Base-by-base conservation (phyloP, 2,888 invertebrate genomes). In the Byasa hedistus region DNA sequence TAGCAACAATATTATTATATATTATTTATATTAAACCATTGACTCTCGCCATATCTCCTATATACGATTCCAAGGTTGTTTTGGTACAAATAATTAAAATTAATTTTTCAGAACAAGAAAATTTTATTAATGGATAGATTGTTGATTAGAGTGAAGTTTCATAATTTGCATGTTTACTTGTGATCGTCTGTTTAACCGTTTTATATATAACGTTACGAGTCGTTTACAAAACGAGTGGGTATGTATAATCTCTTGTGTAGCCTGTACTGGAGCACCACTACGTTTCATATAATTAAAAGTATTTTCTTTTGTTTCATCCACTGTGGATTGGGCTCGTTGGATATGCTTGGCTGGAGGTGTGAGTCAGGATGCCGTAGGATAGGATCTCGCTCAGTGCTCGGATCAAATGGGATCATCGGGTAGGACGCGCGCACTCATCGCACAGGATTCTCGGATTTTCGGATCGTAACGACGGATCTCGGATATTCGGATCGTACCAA, bases 261-360 rank as follows among this genome's bases (percentile, higher is more conserved):
- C 48, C 21, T 67, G 22, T 68, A 64, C 71, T 75, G 72, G 2
- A 48, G n/a, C 52, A 76, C 73, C 71, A 54, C 55, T 39, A 36
- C 59, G 62, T 61, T 64, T 62, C 67, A 76, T 79, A 82, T 85
- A 81, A 87, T 85, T 85, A 90, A 91, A 88, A 80, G 78, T 77
- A 83, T 86, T 89, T 87, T 91, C 89, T 91, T 91, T 91, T 91
- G 91, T 91, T 91, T 90, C 91, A 91, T 91, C 91, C 90, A 80
- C 91, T 91, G 87, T 91, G 91, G 91, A 89, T 89, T 87, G 86
- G 86, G 81, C 78, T 89, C 86, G 79, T 80, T 83, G 86, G 87
- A 86, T 85, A 79, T 84, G 84, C 85, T 85, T 81, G 89, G 83
- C 82, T 79, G 83, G 86, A 83, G 81, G 83, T 84, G 87, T 83